phyloP scores from a whole-genome alignment of 1,140 invertebrate species.

The Trichonephila clavata region DNA sequence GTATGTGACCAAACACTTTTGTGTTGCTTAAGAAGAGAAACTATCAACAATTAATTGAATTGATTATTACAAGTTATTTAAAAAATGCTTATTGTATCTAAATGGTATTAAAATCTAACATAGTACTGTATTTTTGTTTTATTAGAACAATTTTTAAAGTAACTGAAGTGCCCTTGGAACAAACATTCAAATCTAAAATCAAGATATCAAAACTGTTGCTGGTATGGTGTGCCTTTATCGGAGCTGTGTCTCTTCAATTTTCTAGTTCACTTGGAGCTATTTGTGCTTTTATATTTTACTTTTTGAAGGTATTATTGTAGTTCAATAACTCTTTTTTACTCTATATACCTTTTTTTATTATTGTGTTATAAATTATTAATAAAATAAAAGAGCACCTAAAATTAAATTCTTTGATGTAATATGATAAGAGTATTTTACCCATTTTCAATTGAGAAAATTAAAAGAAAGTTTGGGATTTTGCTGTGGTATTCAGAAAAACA shows the following conservation, averaged over 20 bases:
- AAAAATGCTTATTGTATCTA: no score
- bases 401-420: background rate
- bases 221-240: conserved; percentile 48
- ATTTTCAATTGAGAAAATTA: background rate
- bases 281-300: background rate
- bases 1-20: no score
- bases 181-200: conserved; percentile 1
- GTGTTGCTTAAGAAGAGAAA: no score
- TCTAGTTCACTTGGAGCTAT: conserved; percentile 45
- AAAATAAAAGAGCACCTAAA: no score
- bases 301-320: background rate
- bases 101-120: no score
- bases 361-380: no score
- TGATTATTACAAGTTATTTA: background rate
- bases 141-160: background rate
- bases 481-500: background rate
- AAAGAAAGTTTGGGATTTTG: background rate
- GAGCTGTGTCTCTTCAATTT: conserved; percentile 20
- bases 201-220: conserved; percentile 19
- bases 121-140: background rate
- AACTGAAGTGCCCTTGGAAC: conserved; percentile 50
- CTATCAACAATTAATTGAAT: background rate
- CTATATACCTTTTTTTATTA: no score
- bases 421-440: background rate
- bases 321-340: background rate